A percentile compares a stretch with the other conserved stretches of the same genome.
These are phyloP conservation scores for Chrysotoxum bicinctum DNA, from an alignment of 2,888 invertebrate species.

Conservation along the genomic window DNA sequence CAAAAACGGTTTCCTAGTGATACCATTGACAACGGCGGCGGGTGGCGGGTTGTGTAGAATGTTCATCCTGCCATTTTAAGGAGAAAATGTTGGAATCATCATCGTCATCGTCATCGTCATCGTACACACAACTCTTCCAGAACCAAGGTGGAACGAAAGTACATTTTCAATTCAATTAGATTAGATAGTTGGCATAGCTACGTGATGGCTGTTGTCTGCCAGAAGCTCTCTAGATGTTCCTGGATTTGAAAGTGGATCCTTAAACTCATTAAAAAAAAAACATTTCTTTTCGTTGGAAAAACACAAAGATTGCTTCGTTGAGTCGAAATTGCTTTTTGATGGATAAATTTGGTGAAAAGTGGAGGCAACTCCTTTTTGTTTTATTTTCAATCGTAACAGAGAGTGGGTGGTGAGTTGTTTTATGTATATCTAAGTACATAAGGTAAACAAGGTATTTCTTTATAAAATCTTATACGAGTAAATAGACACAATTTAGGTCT, in stretches of 20 bases:
- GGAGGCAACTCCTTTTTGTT: too few relatives aligned
- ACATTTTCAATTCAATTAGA: slow-evolving; percentile 68
- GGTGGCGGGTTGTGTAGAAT: not conserved
- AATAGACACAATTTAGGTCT: too few relatives aligned
- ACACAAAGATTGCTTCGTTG: not conserved
- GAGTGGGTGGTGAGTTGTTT: too few relatives aligned
- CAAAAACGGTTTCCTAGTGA: slow-evolving; percentile 62
- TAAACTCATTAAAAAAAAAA: slow-evolving; percentile 16
- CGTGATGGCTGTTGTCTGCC: not conserved
- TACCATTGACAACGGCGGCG: not conserved
- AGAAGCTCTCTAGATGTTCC: not conserved
- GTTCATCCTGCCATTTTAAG: not conserved
- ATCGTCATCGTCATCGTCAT: not conserved
- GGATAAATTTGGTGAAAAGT: not conserved
- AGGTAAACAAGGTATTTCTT: too few relatives aligned
- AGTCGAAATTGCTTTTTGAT: not conserved
- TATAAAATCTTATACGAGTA: too few relatives aligned
- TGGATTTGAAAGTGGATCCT: slow-evolving; percentile 21
- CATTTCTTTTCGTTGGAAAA: not conserved
- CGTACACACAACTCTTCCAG: not conserved
- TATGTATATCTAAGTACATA: too few relatives aligned
- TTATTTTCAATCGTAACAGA: too few relatives aligned
- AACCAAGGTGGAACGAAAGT: slow-evolving; percentile 28
- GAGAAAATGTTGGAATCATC: slow-evolving; percentile 16
- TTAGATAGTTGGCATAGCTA: slow-evolving; percentile 61